A percentile compares a stretch with the other conserved stretches of the same genome.
Evolutionary conservation across 2,113 vertebrate species (phyloP).

Genomic region (Thryonomys swinderianus): DNA sequence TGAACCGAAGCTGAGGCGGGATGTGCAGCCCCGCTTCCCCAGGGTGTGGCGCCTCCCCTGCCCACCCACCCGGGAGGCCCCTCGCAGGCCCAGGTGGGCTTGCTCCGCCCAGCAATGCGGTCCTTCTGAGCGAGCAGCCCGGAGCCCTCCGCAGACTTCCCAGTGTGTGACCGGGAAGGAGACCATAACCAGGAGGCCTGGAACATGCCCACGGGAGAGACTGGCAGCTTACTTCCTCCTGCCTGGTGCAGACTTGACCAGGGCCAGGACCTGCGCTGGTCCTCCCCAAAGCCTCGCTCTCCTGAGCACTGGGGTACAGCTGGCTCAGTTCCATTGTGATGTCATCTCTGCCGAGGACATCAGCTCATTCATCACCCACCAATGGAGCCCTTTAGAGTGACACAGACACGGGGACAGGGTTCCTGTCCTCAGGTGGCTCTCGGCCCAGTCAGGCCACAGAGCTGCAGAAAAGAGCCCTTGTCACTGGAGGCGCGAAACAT

Average conservation of each 20-base stretch:
- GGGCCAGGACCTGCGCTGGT: not conserved
- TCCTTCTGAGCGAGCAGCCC: not conserved
- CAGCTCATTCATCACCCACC: not conserved
- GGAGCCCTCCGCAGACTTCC: not conserved
- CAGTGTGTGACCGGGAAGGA: not conserved
- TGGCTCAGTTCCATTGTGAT: not conserved
- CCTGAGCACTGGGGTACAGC: not conserved
- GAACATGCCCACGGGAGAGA: not conserved
- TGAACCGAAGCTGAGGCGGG: conserved; percentile 68
- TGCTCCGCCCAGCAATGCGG: not conserved
- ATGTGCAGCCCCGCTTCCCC: conserved; percentile 49
- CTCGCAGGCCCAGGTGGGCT: not conserved
- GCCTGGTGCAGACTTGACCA: not conserved
- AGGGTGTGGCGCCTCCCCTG: no score
- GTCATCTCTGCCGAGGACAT: not conserved
- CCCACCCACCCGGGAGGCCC: not conserved
- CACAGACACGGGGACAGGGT: not conserved
- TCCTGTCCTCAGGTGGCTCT: not conserved
- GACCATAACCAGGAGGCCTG: not conserved
- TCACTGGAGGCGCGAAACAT: not conserved
- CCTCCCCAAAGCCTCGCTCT: conserved; percentile 21
- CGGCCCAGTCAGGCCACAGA: not conserved
- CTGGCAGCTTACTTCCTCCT: not conserved
- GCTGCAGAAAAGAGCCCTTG: not conserved
- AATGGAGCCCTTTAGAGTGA: not conserved